Conservation (phyloP, 2,888 invertebrate genomes). For the Drosophila infuscata region DNA sequence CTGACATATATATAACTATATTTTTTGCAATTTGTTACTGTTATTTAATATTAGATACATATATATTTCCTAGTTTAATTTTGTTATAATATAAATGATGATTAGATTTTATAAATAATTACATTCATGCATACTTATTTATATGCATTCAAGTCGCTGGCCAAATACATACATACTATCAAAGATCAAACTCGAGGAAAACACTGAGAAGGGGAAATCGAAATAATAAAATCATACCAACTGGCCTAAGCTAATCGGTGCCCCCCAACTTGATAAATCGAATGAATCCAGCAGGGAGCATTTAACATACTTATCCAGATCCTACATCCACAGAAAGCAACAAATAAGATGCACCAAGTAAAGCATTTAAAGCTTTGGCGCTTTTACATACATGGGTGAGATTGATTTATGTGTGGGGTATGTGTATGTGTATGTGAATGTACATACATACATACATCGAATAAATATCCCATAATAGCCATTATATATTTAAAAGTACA, state of each 20-base stretch:
- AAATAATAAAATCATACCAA: constrained; percentile 32
- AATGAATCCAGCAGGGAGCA: constrained; percentile 2
- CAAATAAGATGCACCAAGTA: constrained; percentile 7
- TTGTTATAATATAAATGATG: constrained; percentile 38
- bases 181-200: constrained; percentile 17
- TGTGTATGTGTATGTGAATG: constrained; percentile 3
- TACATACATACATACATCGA: constrained; percentile 24
- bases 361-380: constrained; percentile 13
- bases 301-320: constrained; percentile 30
- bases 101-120: constrained; percentile 54
- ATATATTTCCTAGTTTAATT: constrained; percentile 42
- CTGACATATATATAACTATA: constrained; percentile 47
- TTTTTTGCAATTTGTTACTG: constrained; percentile 40
- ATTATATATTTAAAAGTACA: constrained; percentile 53
- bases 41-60: constrained; percentile 36
- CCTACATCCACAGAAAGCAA: constrained; percentile 17
- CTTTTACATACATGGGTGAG: constrained; percentile 13
- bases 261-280: neutral
- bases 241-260: constrained; percentile 15
- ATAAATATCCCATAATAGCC: constrained; percentile 49
- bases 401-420: neutral
- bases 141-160: constrained; percentile 58
- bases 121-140: constrained; percentile 39
- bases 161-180: constrained; percentile 45
- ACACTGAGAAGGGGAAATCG: constrained; percentile 3